phyloP scores from a whole-genome alignment of 2,113 vertebrate genomes.

The Notothenia rossii region DNA sequence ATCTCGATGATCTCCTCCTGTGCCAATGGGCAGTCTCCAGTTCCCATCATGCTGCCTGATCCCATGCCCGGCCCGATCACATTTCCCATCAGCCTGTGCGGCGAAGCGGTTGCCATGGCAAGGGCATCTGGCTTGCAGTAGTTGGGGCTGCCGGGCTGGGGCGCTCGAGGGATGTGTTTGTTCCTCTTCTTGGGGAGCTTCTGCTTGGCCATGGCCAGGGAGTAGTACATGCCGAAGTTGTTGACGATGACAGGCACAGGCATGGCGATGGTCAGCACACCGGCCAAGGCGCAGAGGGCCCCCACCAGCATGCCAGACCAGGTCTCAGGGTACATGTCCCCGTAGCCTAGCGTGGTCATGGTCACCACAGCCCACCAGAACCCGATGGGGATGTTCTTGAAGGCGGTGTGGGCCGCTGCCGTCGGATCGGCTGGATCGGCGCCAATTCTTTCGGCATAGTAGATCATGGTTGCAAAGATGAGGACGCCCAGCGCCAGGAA shows the following conservation, averaged over 20 bases:
- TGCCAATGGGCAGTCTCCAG: conserved; percentile 88
- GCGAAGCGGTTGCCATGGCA: conserved; percentile 90
- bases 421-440: conserved; percentile 90
- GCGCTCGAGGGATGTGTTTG: conserved; percentile 94
- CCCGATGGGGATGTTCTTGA: conserved; percentile 99
- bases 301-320: conserved; percentile 99
- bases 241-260: conserved; percentile 99
- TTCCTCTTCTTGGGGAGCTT: conserved; percentile 99
- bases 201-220: conserved; percentile 99
- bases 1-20: conserved; percentile 90
- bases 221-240: conserved; percentile 99
- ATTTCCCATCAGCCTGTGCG: conserved; percentile 93
- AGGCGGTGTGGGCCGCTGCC: conserved; percentile 90
- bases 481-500: conserved; percentile 95
- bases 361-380: conserved; percentile 99
- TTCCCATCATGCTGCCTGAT: conserved; percentile 84
- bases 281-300: conserved; percentile 94
- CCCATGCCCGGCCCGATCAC: conserved; percentile 81
- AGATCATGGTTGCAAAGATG: conserved; percentile 99
- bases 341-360: conserved; percentile 97
- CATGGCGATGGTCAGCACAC: conserved; percentile 99
- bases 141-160: conserved; percentile 91
- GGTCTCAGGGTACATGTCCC: conserved; percentile 98
- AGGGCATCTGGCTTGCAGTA: conserved; percentile 93
- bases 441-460: conserved; percentile 95